phyloP scores from a whole-genome alignment of 2,797 vertebrate genomes.

The Crax fasciolata region DNA sequence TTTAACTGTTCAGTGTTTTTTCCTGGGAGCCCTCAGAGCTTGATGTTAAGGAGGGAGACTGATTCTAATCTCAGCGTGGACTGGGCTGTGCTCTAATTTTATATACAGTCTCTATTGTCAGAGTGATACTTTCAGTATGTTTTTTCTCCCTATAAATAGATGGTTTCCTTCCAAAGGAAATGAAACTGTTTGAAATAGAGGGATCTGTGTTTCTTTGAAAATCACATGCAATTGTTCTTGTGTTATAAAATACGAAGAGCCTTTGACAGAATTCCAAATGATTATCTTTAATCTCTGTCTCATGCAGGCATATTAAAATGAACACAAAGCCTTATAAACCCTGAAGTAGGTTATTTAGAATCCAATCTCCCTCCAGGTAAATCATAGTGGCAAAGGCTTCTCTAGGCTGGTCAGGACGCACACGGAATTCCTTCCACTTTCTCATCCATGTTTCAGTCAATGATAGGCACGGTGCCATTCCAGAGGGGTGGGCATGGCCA shows the following conservation, averaged over 20 bases:
- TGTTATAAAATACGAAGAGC: conserved; percentile 71
- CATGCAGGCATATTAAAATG: conserved; percentile 58
- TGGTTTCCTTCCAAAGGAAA: conserved; percentile 79
- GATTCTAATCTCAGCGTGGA: conserved; percentile 32
- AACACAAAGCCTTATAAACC: conserved; percentile 56
- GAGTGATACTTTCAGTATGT: conserved; percentile 69
- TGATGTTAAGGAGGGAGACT: conserved; percentile 22
- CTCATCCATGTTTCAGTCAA: neutral
- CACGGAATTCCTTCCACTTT: conserved; percentile 24
- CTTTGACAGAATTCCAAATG: conserved; percentile 76
- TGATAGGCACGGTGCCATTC: neutral
- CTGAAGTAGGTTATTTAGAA: conserved; percentile 56
- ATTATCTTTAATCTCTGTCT: conserved; percentile 67
- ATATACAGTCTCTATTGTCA: conserved; percentile 76
- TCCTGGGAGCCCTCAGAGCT: conserved; percentile 56
- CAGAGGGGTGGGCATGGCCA: neutral
- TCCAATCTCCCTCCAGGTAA: conserved; percentile 60
- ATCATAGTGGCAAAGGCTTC: conserved; percentile 30
- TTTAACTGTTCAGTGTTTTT: neutral
- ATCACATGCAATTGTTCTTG: conserved; percentile 80
- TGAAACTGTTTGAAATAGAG: conserved; percentile 73
- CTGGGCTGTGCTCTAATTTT: conserved; percentile 68
- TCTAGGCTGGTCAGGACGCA: conserved; percentile 37
- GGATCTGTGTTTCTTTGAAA: conserved; percentile 80
- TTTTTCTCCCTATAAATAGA: conserved; percentile 79